A percentile compares a stretch with the other conserved stretches of the same genome.
phyloP scores from a whole-genome alignment of 2,888 invertebrate genomes.

The Epistrophella euchroma region DNA sequence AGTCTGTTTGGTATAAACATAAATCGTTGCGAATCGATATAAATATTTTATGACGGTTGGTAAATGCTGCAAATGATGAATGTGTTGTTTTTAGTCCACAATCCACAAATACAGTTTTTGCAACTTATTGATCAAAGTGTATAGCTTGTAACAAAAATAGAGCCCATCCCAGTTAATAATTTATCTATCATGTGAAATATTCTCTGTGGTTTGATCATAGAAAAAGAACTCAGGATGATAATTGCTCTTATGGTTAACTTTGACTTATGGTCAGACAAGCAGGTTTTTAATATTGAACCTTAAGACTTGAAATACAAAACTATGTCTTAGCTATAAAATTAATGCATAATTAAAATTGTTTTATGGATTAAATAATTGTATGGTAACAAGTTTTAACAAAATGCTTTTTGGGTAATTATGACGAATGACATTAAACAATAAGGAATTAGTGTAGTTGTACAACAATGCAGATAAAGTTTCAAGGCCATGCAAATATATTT shows the following conservation, averaged over 20 bases:
- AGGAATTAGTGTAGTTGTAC: conserved; percentile 2
- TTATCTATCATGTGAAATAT: conserved; percentile 2
- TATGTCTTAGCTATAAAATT: background rate
- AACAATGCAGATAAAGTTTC: conserved; percentile 1
- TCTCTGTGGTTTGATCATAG: background rate
- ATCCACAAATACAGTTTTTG: too few species aligned
- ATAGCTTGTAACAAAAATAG: background rate
- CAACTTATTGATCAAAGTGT: conserved; percentile 5
- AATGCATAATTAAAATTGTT: conserved; percentile 8
- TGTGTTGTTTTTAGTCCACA: background rate
- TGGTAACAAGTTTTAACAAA: conserved; percentile 6
- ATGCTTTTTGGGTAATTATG: conserved; percentile 18
- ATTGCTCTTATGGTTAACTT: conserved; percentile 12
- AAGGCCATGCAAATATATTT: background rate
- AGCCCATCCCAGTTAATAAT: conserved; percentile 36
- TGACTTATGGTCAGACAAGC: conserved; percentile 10
- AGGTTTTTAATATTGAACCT: background rate
- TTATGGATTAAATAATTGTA: conserved; percentile 7
- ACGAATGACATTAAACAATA: conserved; percentile 13
- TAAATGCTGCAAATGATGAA: conserved; percentile 2
- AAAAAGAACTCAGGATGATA: conserved; percentile 7
- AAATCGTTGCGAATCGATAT: conserved; percentile 12
- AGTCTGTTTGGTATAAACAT: background rate
- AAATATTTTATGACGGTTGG: conserved; percentile 18
- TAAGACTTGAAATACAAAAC: background rate